phyloP scores from a whole-genome alignment of 2,888 invertebrate species.

The Brachyptera putata region DNA sequence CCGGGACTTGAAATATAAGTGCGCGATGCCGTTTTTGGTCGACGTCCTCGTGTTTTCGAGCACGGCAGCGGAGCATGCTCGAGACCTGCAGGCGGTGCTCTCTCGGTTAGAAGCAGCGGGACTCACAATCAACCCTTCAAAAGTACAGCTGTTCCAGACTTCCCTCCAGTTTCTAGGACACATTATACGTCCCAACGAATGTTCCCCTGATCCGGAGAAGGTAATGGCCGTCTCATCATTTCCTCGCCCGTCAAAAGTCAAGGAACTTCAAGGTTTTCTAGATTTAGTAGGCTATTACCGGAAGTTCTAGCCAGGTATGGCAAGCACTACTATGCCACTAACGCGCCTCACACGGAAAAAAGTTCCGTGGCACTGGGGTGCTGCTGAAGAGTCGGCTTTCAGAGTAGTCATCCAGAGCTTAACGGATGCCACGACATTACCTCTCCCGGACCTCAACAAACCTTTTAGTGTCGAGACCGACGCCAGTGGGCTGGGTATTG shows the following conservation, averaged over 20 bases:
- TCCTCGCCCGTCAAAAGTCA: too few species aligned
- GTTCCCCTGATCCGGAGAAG: neutral
- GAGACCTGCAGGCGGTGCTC: slow-evolving; percentile 23
- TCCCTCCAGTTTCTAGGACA: neutral
- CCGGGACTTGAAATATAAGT: neutral
- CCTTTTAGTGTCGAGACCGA: neutral
- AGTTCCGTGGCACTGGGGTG: neutral
- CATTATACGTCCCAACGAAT: neutral
- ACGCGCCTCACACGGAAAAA: too few species aligned
- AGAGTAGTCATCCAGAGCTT: neutral
- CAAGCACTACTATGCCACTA: too few species aligned
- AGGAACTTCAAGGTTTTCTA: too few species aligned
- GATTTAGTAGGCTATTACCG: too few species aligned
- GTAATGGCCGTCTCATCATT: neutral
- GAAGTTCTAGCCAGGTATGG: too few species aligned
- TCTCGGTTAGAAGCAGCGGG: too few species aligned
- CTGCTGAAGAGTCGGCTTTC: neutral
- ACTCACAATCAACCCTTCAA: too few species aligned
- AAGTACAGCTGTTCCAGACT: too few species aligned
- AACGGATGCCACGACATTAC: neutral
- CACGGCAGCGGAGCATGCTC: slow-evolving; percentile 21
- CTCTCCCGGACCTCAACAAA: neutral
- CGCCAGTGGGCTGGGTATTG: neutral
- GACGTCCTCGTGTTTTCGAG: slow-evolving; percentile 12
- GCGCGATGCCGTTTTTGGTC: neutral